phyloP scores from a whole-genome alignment of 2,888 invertebrate species.

The Seira sanloemensis region DNA sequence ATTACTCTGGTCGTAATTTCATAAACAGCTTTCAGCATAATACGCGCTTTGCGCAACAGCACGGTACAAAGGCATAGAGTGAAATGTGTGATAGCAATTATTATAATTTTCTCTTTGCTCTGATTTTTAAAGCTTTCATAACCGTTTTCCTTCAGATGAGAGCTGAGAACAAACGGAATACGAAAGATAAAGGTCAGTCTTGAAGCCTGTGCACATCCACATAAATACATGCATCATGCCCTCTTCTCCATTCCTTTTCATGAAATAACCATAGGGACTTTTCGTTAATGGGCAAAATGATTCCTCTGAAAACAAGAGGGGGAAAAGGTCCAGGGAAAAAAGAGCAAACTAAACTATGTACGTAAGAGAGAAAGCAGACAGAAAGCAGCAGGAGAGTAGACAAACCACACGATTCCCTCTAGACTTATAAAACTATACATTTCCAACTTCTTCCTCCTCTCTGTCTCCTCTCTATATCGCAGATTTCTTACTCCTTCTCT shows the following conservation, averaged over 20 bases:
- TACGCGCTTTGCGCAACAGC: background rate
- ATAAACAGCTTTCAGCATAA: background rate
- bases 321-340: slow-evolving; percentile 1
- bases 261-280: slow-evolving; percentile 3
- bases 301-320: slow-evolving; percentile 8
- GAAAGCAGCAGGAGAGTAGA: slow-evolving; percentile 45
- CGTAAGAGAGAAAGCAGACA: slow-evolving; percentile 17
- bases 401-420: slow-evolving; percentile 43
- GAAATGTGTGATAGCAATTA: too few relatives aligned
- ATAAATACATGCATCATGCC: too few relatives aligned
- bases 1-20: background rate
- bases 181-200: background rate
- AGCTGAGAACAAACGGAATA: background rate
- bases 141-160: background rate
- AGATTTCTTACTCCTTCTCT: background rate
- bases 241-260: background rate
- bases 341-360: background rate
- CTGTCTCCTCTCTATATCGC: background rate
- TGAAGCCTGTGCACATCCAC: too few relatives aligned
- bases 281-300: slow-evolving; percentile 42
- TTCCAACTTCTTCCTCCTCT: too few relatives aligned
- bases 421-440: slow-evolving; percentile 12
- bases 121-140: slow-evolving; percentile 4
- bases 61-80: background rate
- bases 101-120: background rate